Evolutionary conservation across 64 coral and sea anemone genomes (phyloP), one percentile per base, ranked within the genome.

Genomic region (Dendrophyllia cribrosa): DNA sequence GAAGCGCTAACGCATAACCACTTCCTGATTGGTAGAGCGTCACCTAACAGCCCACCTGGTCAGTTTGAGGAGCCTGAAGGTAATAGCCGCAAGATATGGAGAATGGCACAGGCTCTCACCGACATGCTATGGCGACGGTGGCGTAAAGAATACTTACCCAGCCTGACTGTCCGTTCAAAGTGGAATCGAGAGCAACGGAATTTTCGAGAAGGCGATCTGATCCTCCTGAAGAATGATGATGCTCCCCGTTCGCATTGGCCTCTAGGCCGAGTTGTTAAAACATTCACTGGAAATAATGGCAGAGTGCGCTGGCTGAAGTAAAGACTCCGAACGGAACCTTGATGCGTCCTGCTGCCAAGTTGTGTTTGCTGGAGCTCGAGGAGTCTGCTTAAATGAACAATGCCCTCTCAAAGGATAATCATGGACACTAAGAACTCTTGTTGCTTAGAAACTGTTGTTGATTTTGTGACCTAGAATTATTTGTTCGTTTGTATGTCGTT

Each of bases 61-160:
- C 44, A 44, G 47, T 89, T 82, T 55, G 25, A 55, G 15, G 61
- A 22, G 4, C 19, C 67, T 66, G 58, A 76, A 86, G 14, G 70
- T 76, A 52, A 83, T 46, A 78, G 74, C 20, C 44, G 70, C 7
- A 66, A 59, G 43, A 66, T 45, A 34, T 94, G 87, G 78, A 87
- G 71, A 49, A 13, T n/a, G 62, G 86, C 19, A 4, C 55, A 89
- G 15, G 50, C 44, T 6, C 1, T 89, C 3, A 66, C 68, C 17
- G 76, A 65, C 34, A 73, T 89, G 86, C 59, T 93, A 22, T 88
- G 91, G 84, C 59, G 44, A 5, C 16, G 84, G 11, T 93, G 91
- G 91, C 84, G 24, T 6, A 55, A 51, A 25, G 93, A 95, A 25
- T 90, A 90, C 6, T 17, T 91, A 51, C 76, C 92, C 5, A 74